Percentiles rank a stretch among this genome's conserved stretches.
Evolutionary conservation across 2,888 invertebrate genomes (phyloP).

Genomic region (Dicycla oo): DNA sequence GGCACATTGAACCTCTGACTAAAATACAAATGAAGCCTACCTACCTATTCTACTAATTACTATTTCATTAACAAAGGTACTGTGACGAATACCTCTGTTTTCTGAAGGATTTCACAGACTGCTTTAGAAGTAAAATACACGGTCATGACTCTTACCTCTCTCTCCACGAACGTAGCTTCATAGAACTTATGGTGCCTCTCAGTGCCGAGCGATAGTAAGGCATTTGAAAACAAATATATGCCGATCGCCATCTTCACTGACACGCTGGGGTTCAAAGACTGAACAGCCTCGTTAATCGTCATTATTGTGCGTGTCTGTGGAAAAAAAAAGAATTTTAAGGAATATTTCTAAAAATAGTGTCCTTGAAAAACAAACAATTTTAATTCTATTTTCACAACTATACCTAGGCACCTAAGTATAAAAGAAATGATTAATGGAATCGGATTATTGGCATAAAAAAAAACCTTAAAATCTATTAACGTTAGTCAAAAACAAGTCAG

Average conservation of each 20-base stretch:
- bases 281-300: constrained; percentile 94
- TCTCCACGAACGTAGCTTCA: constrained; percentile 93
- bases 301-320: constrained; percentile 93
- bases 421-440: not conserved
- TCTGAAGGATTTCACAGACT: not conserved
- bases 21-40: not conserved
- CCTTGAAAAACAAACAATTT: not conserved
- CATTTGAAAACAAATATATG: constrained; percentile 93
- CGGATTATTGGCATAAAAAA: not conserved
- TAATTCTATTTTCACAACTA: not conserved
- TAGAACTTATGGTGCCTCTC: constrained; percentile 93
- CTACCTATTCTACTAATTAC: not conserved
- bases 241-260: constrained; percentile 95
- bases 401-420: too few species aligned
- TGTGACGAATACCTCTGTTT: not conserved
- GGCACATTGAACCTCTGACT: not conserved
- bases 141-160: constrained; percentile 89
- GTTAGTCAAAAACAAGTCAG: not conserved
- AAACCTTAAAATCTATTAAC: too few species aligned
- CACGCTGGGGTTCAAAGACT: constrained; percentile 92
- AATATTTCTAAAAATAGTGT: not conserved
- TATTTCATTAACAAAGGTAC: too few species aligned
- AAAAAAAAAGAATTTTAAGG: constrained; percentile 21
- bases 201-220: constrained; percentile 93
- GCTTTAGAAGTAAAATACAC: not conserved